Evolutionary conservation across 1,140 invertebrate species (phyloP), one percentile per base, ranked within the genome.

Genomic region (Anoplolepis gracilipes): DNA sequence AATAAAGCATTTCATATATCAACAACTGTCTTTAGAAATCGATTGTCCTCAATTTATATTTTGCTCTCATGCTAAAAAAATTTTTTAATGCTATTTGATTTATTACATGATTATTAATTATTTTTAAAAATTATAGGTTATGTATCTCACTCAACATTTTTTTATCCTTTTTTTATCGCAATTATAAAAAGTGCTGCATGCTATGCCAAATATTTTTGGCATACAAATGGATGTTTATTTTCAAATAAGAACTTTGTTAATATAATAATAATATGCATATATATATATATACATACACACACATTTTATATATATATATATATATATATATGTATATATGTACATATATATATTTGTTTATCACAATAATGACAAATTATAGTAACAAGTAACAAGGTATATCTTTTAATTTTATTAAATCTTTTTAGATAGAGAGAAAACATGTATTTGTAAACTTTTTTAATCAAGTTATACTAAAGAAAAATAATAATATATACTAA

Each of bases 1-100:
- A 25, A 67, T 67, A 78, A 78, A 78, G 53, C 2, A 28, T 77
- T 42, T 61, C 28, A 36, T 39, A 39, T 75, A 61, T 61, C 61
- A 10, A 55, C 6, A 11, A 22, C 16, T 30, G 19, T 11, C 10
- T 76, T 30, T 25, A 42, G 5, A 49, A 49, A 49, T 49, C 46
- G 46, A 49, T 0, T 49, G 4, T 49, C 46, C 46, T 19, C 46
- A 16, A 49, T 62, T 62, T n/a, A 42, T 39, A 39, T 11, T 28
- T 39, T 62, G 19, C 25, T 42, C 4, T 25, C 3, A 30, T 28
- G 59, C 13, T 57, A 0, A 57, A 33, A 30, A n/a, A 57, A 70
- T 81, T 81, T n/a, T n/a, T n/a, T n/a, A n/a, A n/a, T n/a, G n/a
- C n/a, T n/a, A n/a, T n/a, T n/a, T n/a, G n/a, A n/a, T n/a, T n/a